phyloP scores from a whole-genome alignment of 2,888 invertebrate genomes.

The Allygus modestus region DNA sequence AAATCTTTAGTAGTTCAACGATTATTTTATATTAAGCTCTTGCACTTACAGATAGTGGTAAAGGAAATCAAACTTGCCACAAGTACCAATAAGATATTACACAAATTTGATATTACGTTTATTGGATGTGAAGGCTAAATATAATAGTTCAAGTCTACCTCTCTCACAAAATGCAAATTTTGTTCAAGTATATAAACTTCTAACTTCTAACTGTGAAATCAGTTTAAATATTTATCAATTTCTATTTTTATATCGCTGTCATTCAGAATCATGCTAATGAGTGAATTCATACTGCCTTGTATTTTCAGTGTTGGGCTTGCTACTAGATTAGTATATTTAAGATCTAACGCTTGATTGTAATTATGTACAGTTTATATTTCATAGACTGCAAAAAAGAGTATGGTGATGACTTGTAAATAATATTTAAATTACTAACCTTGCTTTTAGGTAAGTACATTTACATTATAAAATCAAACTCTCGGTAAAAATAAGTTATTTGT shows the following conservation, averaged over 20 bases:
- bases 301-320: constrained; percentile 23
- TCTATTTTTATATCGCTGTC: constrained; percentile 21
- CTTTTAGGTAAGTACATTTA: background rate
- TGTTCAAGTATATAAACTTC: background rate
- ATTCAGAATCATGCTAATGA: background rate
- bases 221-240: background rate
- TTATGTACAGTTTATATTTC: constrained; percentile 17
- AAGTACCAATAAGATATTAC: too few species aligned
- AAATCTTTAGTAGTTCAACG: too few species aligned
- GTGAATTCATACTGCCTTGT: constrained; percentile 19
- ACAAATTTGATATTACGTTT: too few species aligned
- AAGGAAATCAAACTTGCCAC: too few species aligned
- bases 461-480: too few species aligned
- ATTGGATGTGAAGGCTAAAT: too few species aligned
- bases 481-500: background rate
- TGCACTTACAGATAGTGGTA: too few species aligned
- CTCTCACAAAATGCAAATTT: background rate
- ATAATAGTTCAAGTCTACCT: background rate
- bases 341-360: constrained; percentile 19
- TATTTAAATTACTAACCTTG: background rate
- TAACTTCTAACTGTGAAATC: background rate
- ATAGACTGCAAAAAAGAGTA: constrained; percentile 20
- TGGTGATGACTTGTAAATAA: constrained; percentile 22
- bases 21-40: too few species aligned
- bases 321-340: constrained; percentile 12